These are phyloP conservation scores for Drosophila pseudoananassae DNA, from an alignment of 1,140 invertebrate genomes.

Conservation along the genomic window DNA sequence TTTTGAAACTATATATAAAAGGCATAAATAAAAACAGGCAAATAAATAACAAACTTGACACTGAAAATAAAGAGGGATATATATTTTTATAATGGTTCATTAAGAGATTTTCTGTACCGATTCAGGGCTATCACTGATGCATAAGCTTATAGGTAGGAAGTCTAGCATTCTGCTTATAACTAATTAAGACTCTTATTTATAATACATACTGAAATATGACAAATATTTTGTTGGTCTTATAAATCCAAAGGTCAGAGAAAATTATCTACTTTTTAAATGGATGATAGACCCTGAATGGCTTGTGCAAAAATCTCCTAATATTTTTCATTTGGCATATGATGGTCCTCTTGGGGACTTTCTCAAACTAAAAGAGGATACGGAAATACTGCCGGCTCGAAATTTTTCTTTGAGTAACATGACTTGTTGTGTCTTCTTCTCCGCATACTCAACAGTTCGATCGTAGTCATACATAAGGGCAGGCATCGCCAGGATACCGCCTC, in stretches of 20 bases:
- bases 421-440: not conserved
- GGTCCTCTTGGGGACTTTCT: not conserved
- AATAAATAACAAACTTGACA: slow-evolving; percentile 71
- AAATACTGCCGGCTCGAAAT: not conserved
- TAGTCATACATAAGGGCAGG: slow-evolving; percentile 26
- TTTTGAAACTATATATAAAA: slow-evolving; percentile 4
- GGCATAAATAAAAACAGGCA: slow-evolving; percentile 57
- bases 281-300: not conserved
- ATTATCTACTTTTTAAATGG: not conserved
- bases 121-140: slow-evolving; percentile 51
- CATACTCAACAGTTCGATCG: slow-evolving; percentile 1
- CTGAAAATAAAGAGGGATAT: slow-evolving; percentile 56
- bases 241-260: not conserved
- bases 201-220: not conserved
- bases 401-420: slow-evolving; percentile 4
- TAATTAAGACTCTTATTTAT: slow-evolving; percentile 20
- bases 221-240: not conserved
- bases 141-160: slow-evolving; percentile 43
- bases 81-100: slow-evolving; percentile 54
- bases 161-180: slow-evolving; percentile 25
- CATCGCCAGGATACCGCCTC: slow-evolving; percentile 20
- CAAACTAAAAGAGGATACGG: not conserved
- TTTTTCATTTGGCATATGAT: too few relatives aligned
- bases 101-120: slow-evolving; percentile 55
- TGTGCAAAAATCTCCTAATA: not conserved